A percentile compares a stretch with the other conserved stretches of the same genome.
phyloP scores from a whole-genome alignment of 2,797 vertebrate genomes.

The Cirrhinus mrigala region DNA sequence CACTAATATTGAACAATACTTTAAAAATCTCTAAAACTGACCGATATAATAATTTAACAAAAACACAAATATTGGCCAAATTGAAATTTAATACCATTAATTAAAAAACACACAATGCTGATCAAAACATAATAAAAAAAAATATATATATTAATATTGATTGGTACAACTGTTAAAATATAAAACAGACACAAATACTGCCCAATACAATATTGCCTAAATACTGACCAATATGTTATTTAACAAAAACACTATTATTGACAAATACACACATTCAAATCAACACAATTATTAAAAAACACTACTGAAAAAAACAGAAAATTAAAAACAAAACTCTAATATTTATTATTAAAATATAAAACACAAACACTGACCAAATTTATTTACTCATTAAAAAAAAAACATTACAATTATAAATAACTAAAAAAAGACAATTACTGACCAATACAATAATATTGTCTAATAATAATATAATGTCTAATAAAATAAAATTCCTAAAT shows the following conservation, averaged over 20 bases:
- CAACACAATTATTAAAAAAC: neutral
- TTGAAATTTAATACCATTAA: neutral
- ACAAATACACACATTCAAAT: neutral
- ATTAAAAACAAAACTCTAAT: too few species aligned
- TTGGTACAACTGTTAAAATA: too few species aligned
- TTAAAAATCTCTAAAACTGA: neutral
- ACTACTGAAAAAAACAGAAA: neutral
- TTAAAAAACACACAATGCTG: neutral
- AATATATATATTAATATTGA: neutral
- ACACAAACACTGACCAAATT: neutral
- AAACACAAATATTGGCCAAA: neutral
- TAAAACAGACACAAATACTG: neutral
- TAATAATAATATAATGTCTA: neutral
- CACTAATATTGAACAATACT: neutral
- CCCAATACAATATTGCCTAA: neutral
- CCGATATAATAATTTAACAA: neutral
- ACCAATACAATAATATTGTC: neutral
- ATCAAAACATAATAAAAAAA: neutral
- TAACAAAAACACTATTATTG: neutral
- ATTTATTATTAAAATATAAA: neutral
- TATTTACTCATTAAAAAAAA: too few species aligned
- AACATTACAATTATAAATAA: neutral
- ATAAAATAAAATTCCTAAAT: neutral
- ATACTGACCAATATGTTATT: neutral
- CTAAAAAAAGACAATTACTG: neutral